Conservation (phyloP, 2,113 vertebrate genomes). For the Excalfactoria chinensis region DNA sequence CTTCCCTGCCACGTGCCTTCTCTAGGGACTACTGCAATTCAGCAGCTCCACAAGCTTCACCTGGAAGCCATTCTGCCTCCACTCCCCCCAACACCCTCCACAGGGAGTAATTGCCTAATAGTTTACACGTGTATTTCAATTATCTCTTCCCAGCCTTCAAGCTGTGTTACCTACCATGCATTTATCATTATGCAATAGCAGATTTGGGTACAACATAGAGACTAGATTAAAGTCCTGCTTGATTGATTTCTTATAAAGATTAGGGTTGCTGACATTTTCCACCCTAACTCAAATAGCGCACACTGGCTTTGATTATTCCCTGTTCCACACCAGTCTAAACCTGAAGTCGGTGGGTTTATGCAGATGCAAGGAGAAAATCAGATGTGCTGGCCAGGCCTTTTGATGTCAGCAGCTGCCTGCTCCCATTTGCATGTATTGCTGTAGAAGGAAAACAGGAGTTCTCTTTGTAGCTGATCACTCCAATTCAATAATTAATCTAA, state of each 20-base stretch:
- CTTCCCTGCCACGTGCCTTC: not conserved
- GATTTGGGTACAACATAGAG: not conserved
- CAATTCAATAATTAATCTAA: conserved; percentile 52
- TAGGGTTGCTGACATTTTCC: conserved; percentile 17
- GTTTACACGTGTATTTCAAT: conserved; percentile 49
- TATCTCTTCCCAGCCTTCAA: conserved; percentile 7
- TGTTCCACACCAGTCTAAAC: not conserved
- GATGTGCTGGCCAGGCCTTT: not conserved
- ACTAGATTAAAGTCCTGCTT: not conserved
- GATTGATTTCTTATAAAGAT: conserved; percentile 17
- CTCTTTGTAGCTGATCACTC: conserved; percentile 24
- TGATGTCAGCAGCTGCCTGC: conserved; percentile 55
- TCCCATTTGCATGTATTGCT: conserved; percentile 14
- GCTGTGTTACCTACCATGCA: not conserved
- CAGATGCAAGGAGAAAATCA: conserved; percentile 33
- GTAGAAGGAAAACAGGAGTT: conserved; percentile 52
- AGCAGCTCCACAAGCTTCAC: not conserved
- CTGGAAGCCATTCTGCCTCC: conserved; percentile 42
- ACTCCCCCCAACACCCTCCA: not conserved
- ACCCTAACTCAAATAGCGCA: not conserved
- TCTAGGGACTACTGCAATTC: not conserved
- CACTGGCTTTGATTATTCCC: not conserved
- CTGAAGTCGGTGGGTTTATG: not conserved
- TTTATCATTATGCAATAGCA: not conserved
- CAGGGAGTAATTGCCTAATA: conserved; percentile 24